Evolutionary conservation across 2,888 invertebrate genomes (phyloP).

Genomic region (Ophion obscuratus): DNA sequence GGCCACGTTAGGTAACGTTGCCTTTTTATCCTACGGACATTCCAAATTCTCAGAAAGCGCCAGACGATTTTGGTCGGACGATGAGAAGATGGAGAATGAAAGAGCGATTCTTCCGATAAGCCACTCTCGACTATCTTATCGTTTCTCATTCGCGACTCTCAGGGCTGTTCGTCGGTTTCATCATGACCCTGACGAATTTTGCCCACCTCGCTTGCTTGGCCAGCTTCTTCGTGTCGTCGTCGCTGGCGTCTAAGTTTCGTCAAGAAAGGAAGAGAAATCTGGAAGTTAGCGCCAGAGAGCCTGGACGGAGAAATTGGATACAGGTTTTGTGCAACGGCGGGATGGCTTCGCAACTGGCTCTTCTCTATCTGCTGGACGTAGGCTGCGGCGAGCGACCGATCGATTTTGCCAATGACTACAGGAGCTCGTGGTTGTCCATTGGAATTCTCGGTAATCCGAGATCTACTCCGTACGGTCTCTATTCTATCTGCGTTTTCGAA

Average conservation of each 20-base stretch:
- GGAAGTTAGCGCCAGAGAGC: conserved; percentile 92
- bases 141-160: neutral
- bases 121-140: neutral
- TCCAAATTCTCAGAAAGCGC: neutral
- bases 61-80: neutral
- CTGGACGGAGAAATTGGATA: conserved; percentile 94
- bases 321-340: conserved; percentile 96
- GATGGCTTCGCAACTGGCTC: conserved; percentile 92
- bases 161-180: conserved; percentile 90
- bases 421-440: conserved; percentile 93
- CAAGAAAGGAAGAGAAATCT: conserved; percentile 88
- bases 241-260: conserved; percentile 92
- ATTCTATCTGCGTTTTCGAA: neutral
- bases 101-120: neutral
- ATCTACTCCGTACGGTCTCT: neutral
- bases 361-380: conserved; percentile 92
- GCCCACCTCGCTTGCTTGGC: conserved; percentile 90
- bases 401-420: conserved; percentile 90
- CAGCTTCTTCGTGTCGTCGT: conserved; percentile 92
- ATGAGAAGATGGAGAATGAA: too few relatives aligned
- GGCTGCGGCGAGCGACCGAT: conserved; percentile 92
- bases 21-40: neutral
- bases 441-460: conserved; percentile 88
- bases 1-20: conserved; percentile 86
- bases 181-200: conserved; percentile 91